Percentiles rank a stretch among this genome's conserved stretches.
phyloP scores from a whole-genome alignment of 2,113 vertebrate species.

The Grammomys surdaster region DNA sequence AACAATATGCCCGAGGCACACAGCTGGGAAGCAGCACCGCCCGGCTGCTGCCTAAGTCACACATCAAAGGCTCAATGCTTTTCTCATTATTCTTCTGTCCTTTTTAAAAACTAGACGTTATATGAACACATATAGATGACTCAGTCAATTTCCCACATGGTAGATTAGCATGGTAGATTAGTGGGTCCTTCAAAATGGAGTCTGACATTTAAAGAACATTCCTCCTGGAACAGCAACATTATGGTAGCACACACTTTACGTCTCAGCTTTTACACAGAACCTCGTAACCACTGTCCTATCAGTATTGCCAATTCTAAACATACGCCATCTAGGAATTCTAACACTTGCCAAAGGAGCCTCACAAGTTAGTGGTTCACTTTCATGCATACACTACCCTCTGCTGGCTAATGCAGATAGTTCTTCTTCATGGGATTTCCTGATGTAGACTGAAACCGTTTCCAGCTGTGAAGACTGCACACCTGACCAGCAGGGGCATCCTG shows the following conservation, averaged over 20 bases:
- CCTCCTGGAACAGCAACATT: conserved; percentile 49
- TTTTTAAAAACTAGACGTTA: conserved; percentile 18
- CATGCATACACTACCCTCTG: conserved; percentile 76
- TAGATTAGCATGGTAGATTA: conserved; percentile 6
- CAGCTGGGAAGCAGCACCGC: not conserved
- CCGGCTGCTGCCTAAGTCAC: not conserved
- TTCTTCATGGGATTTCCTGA: not conserved
- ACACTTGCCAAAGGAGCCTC: conserved; percentile 50
- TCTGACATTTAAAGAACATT: conserved; percentile 59
- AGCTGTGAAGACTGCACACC: not conserved
- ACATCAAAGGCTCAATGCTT: conserved; percentile 47
- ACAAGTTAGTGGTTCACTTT: not conserved
- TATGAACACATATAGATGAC: conserved; percentile 39
- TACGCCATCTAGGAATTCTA: conserved; percentile 73
- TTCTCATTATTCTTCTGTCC: not conserved
- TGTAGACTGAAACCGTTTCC: too few relatives aligned
- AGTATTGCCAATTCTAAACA: conserved; percentile 74
- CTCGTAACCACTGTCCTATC: conserved; percentile 75
- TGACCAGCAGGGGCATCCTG: too few relatives aligned
- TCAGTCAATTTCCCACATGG: conserved; percentile 59
- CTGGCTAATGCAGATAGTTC: conserved; percentile 40
- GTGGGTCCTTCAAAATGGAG: conserved; percentile 62
- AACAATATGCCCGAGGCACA: not conserved
- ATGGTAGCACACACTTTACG: conserved; percentile 62
- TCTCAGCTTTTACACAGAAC: conserved; percentile 69